Conservation (phyloP, 2,888 invertebrate species). For the Polymixis lichenea region DNA sequence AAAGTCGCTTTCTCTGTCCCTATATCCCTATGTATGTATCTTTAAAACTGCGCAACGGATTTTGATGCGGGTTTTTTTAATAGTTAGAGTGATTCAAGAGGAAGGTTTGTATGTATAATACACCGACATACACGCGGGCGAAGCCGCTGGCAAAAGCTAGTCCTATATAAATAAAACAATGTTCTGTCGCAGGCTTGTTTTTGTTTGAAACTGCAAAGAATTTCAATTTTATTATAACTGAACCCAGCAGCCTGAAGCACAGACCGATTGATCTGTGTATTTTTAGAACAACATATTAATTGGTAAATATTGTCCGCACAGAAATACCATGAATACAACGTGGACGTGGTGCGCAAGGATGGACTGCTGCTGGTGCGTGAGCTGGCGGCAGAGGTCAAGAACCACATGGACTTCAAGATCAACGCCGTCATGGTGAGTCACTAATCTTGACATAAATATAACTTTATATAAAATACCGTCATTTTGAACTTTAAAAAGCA, state of each 20-base stretch:
- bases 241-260: not conserved
- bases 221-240: not conserved
- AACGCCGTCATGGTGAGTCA: slow-evolving; percentile 94
- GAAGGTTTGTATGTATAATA: too few species aligned
- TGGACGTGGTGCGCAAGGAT: slow-evolving; percentile 95
- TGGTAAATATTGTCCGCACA: slow-evolving; percentile 79
- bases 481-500: not conserved
- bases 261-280: not conserved
- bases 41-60: too few species aligned
- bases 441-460: not conserved
- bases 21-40: too few species aligned
- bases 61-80: too few species aligned
- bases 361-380: slow-evolving; percentile 96
- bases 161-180: slow-evolving; percentile 16
- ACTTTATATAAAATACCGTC: not conserved
- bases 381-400: slow-evolving; percentile 97
- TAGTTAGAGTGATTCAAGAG: too few species aligned
- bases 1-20: too few species aligned
- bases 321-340: slow-evolving; percentile 95
- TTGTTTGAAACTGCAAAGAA: not conserved
- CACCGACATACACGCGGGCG: too few species aligned
- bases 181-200: not conserved
- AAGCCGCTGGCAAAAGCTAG: too few species aligned
- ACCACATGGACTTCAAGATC: slow-evolving; percentile 98
- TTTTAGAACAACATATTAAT: slow-evolving; percentile 17